These are phyloP conservation scores for Melanotaenia maccullochi DNA, from an alignment of 2,797 vertebrate species.

Conservation along the genomic window DNA sequence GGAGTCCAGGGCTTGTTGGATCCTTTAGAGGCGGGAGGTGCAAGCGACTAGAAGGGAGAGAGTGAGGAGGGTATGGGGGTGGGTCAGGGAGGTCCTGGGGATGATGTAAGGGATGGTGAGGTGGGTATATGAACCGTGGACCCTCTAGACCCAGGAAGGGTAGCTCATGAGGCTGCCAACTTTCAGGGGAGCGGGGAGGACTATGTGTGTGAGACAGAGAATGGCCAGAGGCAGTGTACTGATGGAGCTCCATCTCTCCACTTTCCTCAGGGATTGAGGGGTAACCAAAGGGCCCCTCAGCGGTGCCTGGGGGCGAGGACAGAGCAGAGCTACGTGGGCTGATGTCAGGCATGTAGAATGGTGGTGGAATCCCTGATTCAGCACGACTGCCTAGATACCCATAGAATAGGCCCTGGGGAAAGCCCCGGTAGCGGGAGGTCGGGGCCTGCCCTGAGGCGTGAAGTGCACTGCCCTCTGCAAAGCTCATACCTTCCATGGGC, in stretches of 20 bases:
- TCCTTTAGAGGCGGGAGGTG: conserved; percentile 88
- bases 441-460: conserved; percentile 95
- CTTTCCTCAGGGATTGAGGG: conserved; percentile 96
- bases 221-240: conserved; percentile 91
- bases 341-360: conserved; percentile 99
- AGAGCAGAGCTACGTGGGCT: conserved; percentile 97
- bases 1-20: conserved; percentile 92
- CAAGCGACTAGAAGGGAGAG: conserved; percentile 81
- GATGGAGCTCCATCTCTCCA: conserved; percentile 87
- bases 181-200: conserved; percentile 93
- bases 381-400: conserved; percentile 94
- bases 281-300: conserved; percentile 94
- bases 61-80: conserved; percentile 88
- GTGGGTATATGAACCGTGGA: conserved; percentile 91
- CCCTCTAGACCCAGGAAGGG: conserved; percentile 94
- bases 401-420: conserved; percentile 95
- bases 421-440: conserved; percentile 89
- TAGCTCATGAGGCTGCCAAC: conserved; percentile 94
- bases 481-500: conserved; percentile 90
- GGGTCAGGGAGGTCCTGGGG: conserved; percentile 91
- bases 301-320: conserved; percentile 92
- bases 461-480: conserved; percentile 89
- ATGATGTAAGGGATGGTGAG: conserved; percentile 89
- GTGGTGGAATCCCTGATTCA: conserved; percentile 89
- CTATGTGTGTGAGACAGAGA: conserved; percentile 95